Percentiles rank a stretch among this genome's conserved stretches.
phyloP scores from a whole-genome alignment of 2,888 invertebrate genomes.

The Lasioglossum lativentre region DNA sequence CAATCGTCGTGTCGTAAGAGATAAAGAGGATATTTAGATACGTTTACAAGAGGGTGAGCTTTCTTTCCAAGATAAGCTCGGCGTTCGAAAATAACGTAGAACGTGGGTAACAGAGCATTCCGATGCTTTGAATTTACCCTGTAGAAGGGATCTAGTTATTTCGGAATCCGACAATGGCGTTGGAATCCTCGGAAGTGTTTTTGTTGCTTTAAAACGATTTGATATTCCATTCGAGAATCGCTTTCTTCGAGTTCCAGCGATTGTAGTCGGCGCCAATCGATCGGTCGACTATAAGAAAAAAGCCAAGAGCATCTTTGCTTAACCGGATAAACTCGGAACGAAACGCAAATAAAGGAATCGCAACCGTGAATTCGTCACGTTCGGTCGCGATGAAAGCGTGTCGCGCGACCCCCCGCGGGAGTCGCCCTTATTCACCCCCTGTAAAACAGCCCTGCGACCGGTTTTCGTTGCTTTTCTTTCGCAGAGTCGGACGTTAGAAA shows the following conservation, averaged over 20 bases:
- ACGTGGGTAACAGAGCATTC: background rate
- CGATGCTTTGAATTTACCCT: background rate
- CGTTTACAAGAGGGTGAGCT: background rate
- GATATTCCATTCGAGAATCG: slow-evolving; percentile 1
- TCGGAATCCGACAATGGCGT: background rate
- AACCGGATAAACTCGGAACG: background rate
- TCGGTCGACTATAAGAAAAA: background rate
- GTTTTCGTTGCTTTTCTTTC: background rate
- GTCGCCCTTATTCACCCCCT: background rate
- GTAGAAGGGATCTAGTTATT: background rate
- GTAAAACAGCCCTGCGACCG: background rate
- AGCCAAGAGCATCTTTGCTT: slow-evolving; percentile 11
- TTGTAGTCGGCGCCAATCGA: background rate
- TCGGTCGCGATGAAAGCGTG: slow-evolving; percentile 3
- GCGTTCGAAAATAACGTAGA: background rate
- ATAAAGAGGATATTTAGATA: background rate
- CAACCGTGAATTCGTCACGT: slow-evolving; percentile 1
- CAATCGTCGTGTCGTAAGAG: background rate
- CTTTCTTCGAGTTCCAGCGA: background rate
- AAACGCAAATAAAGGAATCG: slow-evolving; percentile 3
- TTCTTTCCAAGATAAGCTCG: background rate
- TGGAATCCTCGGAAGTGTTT: background rate
- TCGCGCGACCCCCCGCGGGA: background rate
- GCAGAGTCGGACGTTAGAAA: slow-evolving; percentile 30
- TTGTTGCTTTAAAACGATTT: background rate